A percentile compares a stretch with the other conserved stretches of the same genome.
phyloP scores from a whole-genome alignment of 2,797 vertebrate genomes.

The Pelochelys cantorii region DNA sequence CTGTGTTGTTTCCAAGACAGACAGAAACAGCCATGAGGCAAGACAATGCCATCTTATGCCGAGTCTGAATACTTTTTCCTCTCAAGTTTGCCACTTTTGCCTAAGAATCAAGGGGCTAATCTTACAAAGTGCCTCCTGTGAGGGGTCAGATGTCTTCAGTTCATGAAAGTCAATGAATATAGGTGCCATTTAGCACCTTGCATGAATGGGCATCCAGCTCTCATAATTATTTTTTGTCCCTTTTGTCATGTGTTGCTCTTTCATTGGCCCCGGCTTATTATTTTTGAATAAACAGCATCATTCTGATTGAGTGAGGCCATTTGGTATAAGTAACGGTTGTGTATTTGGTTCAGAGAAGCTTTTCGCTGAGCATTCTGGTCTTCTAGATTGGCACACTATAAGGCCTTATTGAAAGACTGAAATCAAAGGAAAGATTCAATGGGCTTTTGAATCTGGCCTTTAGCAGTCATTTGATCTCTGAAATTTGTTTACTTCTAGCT shows the following conservation, averaged over 20 bases:
- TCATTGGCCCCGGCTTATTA: background rate
- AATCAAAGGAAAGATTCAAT: background rate
- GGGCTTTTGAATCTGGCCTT: constrained; percentile 10
- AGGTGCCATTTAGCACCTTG: background rate
- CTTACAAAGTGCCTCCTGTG: background rate
- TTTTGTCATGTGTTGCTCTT: background rate
- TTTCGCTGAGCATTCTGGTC: background rate
- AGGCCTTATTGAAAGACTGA: background rate
- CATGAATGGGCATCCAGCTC: background rate
- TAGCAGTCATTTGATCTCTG: background rate
- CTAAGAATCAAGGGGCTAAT: background rate
- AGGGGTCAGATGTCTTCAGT: background rate
- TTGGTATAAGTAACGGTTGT: background rate
- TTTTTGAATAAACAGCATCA: background rate
- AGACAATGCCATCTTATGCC: background rate
- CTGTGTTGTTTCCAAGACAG: background rate
- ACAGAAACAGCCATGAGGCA: background rate
- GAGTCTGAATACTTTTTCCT: background rate
- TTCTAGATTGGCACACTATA: background rate
- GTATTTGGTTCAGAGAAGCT: background rate
- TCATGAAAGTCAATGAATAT: background rate
- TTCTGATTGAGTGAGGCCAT: background rate
- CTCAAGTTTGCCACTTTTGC: background rate
- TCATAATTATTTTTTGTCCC: background rate
- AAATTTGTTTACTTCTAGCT: background rate